Evolutionary conservation across 2,113 vertebrate species (phyloP).

Genomic region (Megaptera novaeangliae): DNA sequence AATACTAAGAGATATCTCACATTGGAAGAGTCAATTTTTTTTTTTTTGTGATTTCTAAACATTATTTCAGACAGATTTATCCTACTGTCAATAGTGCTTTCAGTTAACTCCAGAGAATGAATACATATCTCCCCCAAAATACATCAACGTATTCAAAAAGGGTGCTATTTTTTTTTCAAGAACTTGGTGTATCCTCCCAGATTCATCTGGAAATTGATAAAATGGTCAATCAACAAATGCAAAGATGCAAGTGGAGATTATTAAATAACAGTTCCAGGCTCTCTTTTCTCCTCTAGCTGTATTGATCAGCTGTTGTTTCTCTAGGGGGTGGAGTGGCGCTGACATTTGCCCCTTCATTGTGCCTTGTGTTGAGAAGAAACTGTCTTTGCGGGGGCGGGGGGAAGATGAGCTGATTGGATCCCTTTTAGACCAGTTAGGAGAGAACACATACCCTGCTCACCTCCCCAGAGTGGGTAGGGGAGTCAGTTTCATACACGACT

Average conservation of each 20-base stretch:
- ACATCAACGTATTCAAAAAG: neutral
- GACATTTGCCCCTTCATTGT: neutral
- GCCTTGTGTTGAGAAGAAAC: neutral
- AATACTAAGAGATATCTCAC: neutral
- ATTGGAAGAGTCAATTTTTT: neutral
- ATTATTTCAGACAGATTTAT: neutral
- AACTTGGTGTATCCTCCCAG: neutral
- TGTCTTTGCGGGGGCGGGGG: neutral
- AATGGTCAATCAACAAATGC: neutral
- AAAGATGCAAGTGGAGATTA: neutral
- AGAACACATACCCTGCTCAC: neutral
- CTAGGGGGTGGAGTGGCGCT: neutral
- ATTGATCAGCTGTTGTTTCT: neutral
- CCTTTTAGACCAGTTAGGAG: neutral
- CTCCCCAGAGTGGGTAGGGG: too few relatives aligned
- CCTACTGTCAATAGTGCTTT: neutral
- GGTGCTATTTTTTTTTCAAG: neutral
- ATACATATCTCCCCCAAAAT: neutral
- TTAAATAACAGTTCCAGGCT: neutral
- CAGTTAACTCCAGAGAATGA: neutral
- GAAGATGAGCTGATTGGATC: neutral
- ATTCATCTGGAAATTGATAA: neutral
- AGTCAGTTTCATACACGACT: neutral
- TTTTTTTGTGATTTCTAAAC: neutral
- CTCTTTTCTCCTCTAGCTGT: neutral